phyloP scores from a whole-genome alignment of 2,113 vertebrate species.

The Ellobius talpinus region DNA sequence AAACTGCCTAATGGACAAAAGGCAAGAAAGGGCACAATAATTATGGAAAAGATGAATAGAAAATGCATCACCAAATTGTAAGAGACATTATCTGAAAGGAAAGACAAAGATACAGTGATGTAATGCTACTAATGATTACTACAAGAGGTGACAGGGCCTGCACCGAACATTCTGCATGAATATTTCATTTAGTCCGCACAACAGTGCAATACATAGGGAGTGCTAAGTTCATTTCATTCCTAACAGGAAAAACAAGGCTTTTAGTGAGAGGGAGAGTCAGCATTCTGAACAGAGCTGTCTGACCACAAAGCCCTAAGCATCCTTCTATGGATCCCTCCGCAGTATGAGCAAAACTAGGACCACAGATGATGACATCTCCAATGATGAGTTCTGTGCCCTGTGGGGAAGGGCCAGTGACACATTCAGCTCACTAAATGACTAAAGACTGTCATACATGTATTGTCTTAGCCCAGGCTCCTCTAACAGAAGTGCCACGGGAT shows the following conservation, averaged over 20 bases:
- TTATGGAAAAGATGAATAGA: not conserved
- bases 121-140: not conserved
- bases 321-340: not conserved
- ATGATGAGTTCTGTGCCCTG: not conserved
- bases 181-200: not conserved
- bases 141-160: not conserved
- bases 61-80: not conserved
- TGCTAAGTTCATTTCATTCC: not conserved
- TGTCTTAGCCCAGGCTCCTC: not conserved
- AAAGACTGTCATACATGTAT: not conserved
- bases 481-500: not conserved
- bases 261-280: not conserved
- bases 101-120: not conserved
- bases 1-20: slow-evolving; percentile 6
- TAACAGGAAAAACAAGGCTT: not conserved
- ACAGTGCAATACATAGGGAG: not conserved
- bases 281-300: not conserved
- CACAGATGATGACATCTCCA: not conserved
- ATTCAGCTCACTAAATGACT: not conserved
- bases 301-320: not conserved
- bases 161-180: not conserved
- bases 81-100: not conserved
- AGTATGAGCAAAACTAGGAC: not conserved
- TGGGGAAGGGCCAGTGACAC: not conserved
- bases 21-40: not conserved